Base-by-base conservation (phyloP, 2,113 vertebrate species). In the Gobiocypris rarus region DNA sequence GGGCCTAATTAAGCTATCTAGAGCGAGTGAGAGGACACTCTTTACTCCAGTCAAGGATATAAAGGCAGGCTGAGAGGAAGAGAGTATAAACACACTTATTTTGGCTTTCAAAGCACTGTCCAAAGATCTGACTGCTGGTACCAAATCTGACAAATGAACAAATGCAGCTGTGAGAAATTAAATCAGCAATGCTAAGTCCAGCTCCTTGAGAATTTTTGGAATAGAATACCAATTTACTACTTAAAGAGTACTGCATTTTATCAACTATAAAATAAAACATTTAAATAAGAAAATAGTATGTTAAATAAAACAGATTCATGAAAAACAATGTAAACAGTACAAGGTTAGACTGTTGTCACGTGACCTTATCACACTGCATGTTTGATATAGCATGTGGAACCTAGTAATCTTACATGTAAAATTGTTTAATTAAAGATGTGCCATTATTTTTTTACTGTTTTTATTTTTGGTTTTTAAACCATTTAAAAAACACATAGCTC, bases 1-100 rank as follows among this genome's bases (percentile, higher is more conserved):
- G 84, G 88, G 85, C 81, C 86, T 93, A 93, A 93, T 91, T 91
- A 91, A 69, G 63, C 74, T 61, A 84, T 84, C 73, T 26, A 84
- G 28, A 70, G 63, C 31, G 10, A 70, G 73, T 54, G 74, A 84
- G 59, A 15, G 71, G 59, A 78, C 58, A 70, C 38, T 54, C 74
- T 75, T 67, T 19, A 84, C 56, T 83, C 56, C 43, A 63, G 58
- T 54, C 74, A 67, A 67, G 74, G 58, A 84, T 84, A 84, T 77
- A 77, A 50, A 54, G 75, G 83, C 28, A 70, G 83, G 6, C 31
- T 70, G 74, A 65, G 31, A 76, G 74, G 71, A 77, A 58, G 75
- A 41, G 50, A 17, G 48, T 24, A 65, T 56, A 82, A 82, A 70
- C 65, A 80, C 43, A 70, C 31, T 71, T 38, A 31, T 82, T 59